Conservation (phyloP, 2,888 invertebrate species). For the Emmelina monodactyla region DNA sequence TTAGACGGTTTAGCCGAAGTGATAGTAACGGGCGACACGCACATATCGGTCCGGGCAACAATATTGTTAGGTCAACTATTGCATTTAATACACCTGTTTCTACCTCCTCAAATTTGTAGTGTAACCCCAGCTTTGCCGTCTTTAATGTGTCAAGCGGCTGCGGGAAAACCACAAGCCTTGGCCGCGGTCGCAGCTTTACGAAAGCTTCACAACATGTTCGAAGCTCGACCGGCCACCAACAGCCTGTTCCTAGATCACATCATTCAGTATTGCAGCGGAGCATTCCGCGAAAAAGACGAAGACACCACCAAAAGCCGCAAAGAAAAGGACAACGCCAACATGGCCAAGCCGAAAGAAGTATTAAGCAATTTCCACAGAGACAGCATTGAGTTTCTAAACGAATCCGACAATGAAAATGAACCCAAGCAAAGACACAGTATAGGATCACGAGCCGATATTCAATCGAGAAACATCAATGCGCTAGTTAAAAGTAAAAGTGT, state of each 20-base stretch:
- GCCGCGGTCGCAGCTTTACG: slow-evolving; percentile 83
- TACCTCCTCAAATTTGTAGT: slow-evolving; percentile 88
- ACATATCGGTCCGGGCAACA: slow-evolving; percentile 91
- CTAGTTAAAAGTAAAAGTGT: slow-evolving; percentile 60
- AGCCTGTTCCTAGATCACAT: slow-evolving; percentile 86
- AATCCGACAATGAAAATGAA: slow-evolving; percentile 47
- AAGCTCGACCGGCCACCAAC: slow-evolving; percentile 80
- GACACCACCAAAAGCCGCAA: slow-evolving; percentile 40
- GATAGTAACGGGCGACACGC: slow-evolving; percentile 86
- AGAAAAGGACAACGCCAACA: slow-evolving; percentile 47
- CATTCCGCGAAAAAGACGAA: slow-evolving; percentile 35
- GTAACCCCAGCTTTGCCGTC: slow-evolving; percentile 85
- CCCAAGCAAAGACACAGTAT: slow-evolving; percentile 50
- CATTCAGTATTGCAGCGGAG: slow-evolving; percentile 66
- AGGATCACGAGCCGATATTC: slow-evolving; percentile 48
- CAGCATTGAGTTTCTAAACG: slow-evolving; percentile 47
- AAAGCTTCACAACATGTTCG: slow-evolving; percentile 80
- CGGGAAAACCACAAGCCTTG: slow-evolving; percentile 80
- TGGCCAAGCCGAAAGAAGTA: slow-evolving; percentile 33
- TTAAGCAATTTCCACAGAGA: slow-evolving; percentile 28
- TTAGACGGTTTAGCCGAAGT: slow-evolving; percentile 91
- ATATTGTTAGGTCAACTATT: slow-evolving; percentile 88
- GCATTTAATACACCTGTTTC: slow-evolving; percentile 82
- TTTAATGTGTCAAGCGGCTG: slow-evolving; percentile 80
- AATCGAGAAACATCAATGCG: slow-evolving; percentile 50